Evolutionary conservation across 2,888 invertebrate species (phyloP), one percentile per base, ranked within the genome.

Genomic region (Osedax fenrisi): DNA sequence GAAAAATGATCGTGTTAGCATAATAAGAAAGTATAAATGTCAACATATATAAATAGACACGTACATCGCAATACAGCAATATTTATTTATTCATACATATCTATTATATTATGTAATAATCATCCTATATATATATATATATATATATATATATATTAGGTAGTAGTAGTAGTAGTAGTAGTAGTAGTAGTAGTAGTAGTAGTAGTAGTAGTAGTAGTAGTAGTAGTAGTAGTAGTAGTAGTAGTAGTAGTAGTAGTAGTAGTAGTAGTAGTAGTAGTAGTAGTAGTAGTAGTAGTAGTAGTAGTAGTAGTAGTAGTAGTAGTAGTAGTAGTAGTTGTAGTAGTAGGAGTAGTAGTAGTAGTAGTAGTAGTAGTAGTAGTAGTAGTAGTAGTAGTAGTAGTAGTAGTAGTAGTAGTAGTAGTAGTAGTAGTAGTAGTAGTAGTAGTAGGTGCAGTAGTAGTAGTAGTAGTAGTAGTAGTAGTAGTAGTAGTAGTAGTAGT

Each of bases 321-420:
- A 73, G 70, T 26, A 59, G 64, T 68, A 68, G 64, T 68, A 73
- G 64, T 73, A 73, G 64, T 73, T 64, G 64, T 64, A 73, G 26
- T 66, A 73, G n/a, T 26, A 64, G 64, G 61, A 73, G 64, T 73
- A 72, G 66, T 70, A 27, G 66, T 68, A 68, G 66, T 74, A 27
- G 66, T 68, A 2, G 27, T 67, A 68, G 66, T 68, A 27, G 66
- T 74, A 68, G 66, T 24, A 27, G 17, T 73, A 67, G 66, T 68
- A 26, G 27, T 26, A 26, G 25, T 26, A 26, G 66, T 68, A 67
- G 26, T 73, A 67, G 66, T 73, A 67, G 27, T 69, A 25, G 26
- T 26, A 26, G 66, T 73, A 67, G 66, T 68, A 67, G 66, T 5
- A 67, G 66, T 73, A 67, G 66, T 69, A 67, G 66, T 73, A 67